Base-by-base conservation (phyloP, 2,797 vertebrate genomes). In the Lagorchestes hirsutus region DNA sequence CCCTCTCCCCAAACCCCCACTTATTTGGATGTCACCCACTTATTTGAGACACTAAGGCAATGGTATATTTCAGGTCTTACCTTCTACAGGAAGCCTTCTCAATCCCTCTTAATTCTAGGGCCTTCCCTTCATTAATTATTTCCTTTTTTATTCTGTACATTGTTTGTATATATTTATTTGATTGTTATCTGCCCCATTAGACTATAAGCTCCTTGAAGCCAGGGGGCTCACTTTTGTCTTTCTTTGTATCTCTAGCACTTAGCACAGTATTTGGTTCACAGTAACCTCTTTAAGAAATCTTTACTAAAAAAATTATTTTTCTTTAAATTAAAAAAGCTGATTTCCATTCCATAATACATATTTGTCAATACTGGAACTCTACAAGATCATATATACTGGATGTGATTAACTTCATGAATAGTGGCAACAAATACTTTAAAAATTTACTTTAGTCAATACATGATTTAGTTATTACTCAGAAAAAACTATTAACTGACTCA, bases 381-480 rank as follows among this genome's bases (percentile, higher is more conserved):
- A 67, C 3, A 67, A n/a, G 67, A 82, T 82, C 8, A 27, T 82
- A 46, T 4, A 82, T 92, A 94, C 13, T 95, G 22, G 54, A 91
- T 31, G 82, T 54, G 27, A n/a, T 27, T 96, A 91, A 90, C 54
- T 9, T 34, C n/a, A 90, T 16, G 5, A 92, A 94, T 55, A 34
- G 0, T 54, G 46, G 50, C 18, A 91, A 46, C 14, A 91, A 96
- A 46, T 92, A 90, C 56, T 92, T 95, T 28, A 27, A 92, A 62
- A 40, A 14, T 50, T 59, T 92, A 28, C 40, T 59, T 58, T 58
- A 31, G 40, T 50, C 29, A 58, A 50, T 52, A 40, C 54, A 91
- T 94, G 93, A 93, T 62, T 91, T 74, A 55, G 6, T 91, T 93
- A 95, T 14, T 92, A 93, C 90, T 94, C 91, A 94, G n/a, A 91